These are phyloP conservation scores for Xylota segnis DNA, from an alignment of 2,888 invertebrate species.

Conservation along the genomic window DNA sequence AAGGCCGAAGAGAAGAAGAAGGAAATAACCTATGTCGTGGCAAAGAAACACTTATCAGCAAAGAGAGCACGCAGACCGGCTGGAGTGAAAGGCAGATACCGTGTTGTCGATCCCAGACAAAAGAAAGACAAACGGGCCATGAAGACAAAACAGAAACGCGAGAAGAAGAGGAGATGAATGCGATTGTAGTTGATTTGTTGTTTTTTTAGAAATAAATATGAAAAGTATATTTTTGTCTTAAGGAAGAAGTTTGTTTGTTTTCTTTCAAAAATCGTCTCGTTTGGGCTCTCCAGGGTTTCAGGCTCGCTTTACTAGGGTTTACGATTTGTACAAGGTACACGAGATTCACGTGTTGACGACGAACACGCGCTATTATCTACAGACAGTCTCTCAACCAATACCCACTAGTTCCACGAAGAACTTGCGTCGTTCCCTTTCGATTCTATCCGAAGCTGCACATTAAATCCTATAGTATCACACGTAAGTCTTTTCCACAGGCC, in stretches of 20 bases:
- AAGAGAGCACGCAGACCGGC: conserved; percentile 92
- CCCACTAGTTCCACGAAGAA: too few species aligned
- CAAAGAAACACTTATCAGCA: conserved; percentile 93
- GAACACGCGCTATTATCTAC: too few species aligned
- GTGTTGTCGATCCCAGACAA: conserved; percentile 97
- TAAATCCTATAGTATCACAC: too few species aligned
- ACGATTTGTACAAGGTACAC: too few species aligned
- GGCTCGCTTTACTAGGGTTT: too few species aligned
- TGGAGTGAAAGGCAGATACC: conserved; percentile 96
- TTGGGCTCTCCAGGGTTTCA: neutral
- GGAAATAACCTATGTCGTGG: conserved; percentile 96
- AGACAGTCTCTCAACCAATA: too few species aligned
- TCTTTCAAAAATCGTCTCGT: too few species aligned
- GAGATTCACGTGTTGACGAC: too few species aligned
- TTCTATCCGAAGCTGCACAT: too few species aligned
- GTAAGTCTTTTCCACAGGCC: too few species aligned
- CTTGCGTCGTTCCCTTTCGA: too few species aligned
- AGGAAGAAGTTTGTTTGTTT: neutral
- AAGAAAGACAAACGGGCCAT: conserved; percentile 94
- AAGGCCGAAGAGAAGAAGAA: conserved; percentile 95
- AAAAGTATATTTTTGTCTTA: conserved; percentile 28
- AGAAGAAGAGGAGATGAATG: conserved; percentile 78
- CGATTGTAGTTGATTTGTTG: conserved; percentile 28
- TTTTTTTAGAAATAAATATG: conserved; percentile 58
- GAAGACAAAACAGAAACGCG: conserved; percentile 80